A percentile compares a stretch with the other conserved stretches of the same genome.
Evolutionary conservation across 92 coral and sea anemone species (phyloP).

Genomic region (Diadumene lineata): DNA sequence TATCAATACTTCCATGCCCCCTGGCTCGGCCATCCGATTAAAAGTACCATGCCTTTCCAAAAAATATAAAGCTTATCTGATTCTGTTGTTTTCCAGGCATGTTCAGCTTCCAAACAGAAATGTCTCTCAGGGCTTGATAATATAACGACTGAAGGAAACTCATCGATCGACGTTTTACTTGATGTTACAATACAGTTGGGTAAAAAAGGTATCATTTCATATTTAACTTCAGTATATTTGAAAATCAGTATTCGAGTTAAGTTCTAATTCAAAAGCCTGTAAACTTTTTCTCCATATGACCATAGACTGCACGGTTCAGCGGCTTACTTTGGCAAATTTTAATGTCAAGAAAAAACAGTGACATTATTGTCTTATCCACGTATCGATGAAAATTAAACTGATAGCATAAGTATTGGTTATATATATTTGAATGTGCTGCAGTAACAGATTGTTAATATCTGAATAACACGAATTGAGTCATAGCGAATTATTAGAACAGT

Average conservation of each 20-base stretch:
- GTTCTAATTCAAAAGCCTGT: background rate
- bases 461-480: background rate
- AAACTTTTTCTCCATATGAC: background rate
- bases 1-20: background rate
- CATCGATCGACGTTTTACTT: conserved; percentile 36
- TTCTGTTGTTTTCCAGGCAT: conserved; percentile 21
- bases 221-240: background rate
- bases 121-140: conserved; percentile 47
- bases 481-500: conserved; percentile 6
- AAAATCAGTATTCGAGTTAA: background rate
- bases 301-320: background rate
- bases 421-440: background rate
- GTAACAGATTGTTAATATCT: no score
- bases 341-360: no score
- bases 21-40: background rate
- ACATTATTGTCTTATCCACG: no score
- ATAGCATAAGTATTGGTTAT: background rate
- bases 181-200: conserved; percentile 20
- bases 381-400: background rate
- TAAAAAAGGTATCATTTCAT: conserved; percentile 42
- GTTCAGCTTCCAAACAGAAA: conserved; percentile 60
- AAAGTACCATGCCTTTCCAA: background rate
- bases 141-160: conserved; percentile 46
- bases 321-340: no score
- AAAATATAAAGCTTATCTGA: background rate